Evolutionary conservation across 2,888 invertebrate genomes (phyloP).

Genomic region (Trachelus iudaicus): DNA sequence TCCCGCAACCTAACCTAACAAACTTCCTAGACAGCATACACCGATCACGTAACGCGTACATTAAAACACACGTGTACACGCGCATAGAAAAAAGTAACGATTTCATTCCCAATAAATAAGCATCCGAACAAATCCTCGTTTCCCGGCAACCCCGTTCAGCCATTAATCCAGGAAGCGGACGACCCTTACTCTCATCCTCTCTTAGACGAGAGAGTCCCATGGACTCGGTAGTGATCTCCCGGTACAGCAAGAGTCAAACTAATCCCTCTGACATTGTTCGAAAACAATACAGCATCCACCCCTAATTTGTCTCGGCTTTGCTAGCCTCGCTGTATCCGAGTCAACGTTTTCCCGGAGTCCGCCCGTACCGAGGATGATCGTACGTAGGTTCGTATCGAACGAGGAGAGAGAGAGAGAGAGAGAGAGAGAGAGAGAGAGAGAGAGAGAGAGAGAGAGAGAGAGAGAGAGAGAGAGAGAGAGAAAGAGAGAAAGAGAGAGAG

Average conservation of each 20-base stretch:
- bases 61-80: not conserved
- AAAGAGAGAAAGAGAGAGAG: not conserved
- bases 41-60: not conserved
- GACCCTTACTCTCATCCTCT: constrained; percentile 3
- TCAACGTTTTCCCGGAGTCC: not conserved
- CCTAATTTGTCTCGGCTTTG: constrained; percentile 44
- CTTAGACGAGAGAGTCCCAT: not conserved
- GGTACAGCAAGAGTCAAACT: constrained; percentile 25
- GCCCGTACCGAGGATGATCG: too few relatives aligned
- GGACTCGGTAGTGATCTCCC: not conserved
- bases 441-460: not conserved
- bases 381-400: not conserved
- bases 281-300: constrained; percentile 45
- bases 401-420: too few relatives aligned
- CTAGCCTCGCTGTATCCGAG: not conserved
- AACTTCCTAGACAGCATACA: not conserved
- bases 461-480: not conserved
- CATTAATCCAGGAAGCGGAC: constrained; percentile 6
- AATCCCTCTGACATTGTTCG: constrained; percentile 55
- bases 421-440: not conserved
- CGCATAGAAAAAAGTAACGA: not conserved
- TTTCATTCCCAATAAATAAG: not conserved
- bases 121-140: not conserved
- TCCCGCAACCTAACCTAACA: not conserved
- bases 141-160: constrained; percentile 3